These are phyloP conservation scores for Troides oblongomaculatus DNA, from an alignment of 2,888 invertebrate genomes.

Conservation along the genomic window DNA sequence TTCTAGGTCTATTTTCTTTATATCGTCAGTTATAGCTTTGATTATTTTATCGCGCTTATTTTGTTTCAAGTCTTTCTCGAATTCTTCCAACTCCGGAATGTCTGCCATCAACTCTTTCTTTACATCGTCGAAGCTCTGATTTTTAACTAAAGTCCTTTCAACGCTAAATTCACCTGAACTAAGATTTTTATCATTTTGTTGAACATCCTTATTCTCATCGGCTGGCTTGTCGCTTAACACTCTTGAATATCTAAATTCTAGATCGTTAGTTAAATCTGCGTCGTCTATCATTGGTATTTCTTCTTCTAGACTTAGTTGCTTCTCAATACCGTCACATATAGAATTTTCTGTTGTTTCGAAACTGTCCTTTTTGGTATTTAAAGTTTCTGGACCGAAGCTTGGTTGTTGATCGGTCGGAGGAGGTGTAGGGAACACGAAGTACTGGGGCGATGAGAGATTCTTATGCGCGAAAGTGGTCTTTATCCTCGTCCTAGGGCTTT, in stretches of 20 bases:
- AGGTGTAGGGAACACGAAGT: slow-evolving; percentile 73
- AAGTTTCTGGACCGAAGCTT: slow-evolving; percentile 42
- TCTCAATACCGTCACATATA: slow-evolving; percentile 66
- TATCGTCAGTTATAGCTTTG: slow-evolving; percentile 65
- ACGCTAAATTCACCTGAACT: slow-evolving; percentile 22
- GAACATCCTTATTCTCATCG: slow-evolving; percentile 34
- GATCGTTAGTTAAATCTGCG: slow-evolving; percentile 64
- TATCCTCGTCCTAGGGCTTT: slow-evolving; percentile 81
- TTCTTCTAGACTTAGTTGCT: slow-evolving; percentile 73
- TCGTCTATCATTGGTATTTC: slow-evolving; percentile 79
- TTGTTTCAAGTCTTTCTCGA: slow-evolving; percentile 74
- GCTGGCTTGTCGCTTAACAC: slow-evolving; percentile 33
- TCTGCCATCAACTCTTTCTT: slow-evolving; percentile 76
- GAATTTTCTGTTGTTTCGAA: slow-evolving; percentile 25
- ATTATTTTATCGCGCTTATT: slow-evolving; percentile 75
- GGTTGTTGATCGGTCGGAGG: slow-evolving; percentile 57
- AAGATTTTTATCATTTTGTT: slow-evolving; percentile 32
- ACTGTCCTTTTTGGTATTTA: slow-evolving; percentile 27
- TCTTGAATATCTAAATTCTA: slow-evolving; percentile 69
- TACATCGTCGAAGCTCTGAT: slow-evolving; percentile 73
- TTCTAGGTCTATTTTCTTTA: slow-evolving; percentile 65
- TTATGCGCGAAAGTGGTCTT: slow-evolving; percentile 80
- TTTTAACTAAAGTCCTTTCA: slow-evolving; percentile 47
- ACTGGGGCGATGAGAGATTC: slow-evolving; percentile 71
- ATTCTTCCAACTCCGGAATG: slow-evolving; percentile 74